Base-by-base conservation (phyloP, 2,888 invertebrate species). In the Byasa hedistus region DNA sequence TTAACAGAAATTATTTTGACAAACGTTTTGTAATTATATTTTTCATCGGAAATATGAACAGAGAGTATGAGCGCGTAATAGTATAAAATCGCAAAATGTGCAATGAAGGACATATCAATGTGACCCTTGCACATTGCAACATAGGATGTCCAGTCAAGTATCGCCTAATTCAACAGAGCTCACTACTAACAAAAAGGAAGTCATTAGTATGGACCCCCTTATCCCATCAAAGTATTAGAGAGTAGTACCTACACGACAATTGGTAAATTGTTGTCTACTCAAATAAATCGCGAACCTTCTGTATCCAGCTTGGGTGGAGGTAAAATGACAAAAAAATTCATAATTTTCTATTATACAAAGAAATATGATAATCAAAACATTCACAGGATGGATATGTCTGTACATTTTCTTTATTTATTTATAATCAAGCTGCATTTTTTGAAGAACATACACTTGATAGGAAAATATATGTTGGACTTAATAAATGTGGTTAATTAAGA, bases 151-250 rank as follows among this genome's bases (percentile, higher is more conserved):
- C 65, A 60, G 57, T 57, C 61, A 66, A 52, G 61, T 24, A 59
- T 62, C 55, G 22, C 66, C 66, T 61, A 66, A 55, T 58, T 66
- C 66, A 58, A 36, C 63, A 22, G 57, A 51, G 51, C 63, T 63
- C 54, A 57, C 68, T 55, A 68, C 64, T 51, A 66, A 39, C 60
- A 65, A 63, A 59, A 66, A 79, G 84, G 83, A 84, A 83, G 81
- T 82, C 76, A 82, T 86, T 87, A 83, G 86, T 86, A 70, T 83
- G 80, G 75, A 79, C 71, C 73, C 81, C 78, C 75, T 86, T 85
- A 86, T 85, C 80, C 87, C 80, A 85, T 86, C 81, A 81, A 75
- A 70, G 81, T 79, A 84, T 85, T 84, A 83, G 83, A 86, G 83
- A 85, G 84, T 84, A 76, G 76, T n/a, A n/a, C n/a, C n/a, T 73